A percentile compares a stretch with the other conserved stretches of the same genome.
Conservation (phyloP, 2,888 invertebrate species). For the Rhagium mordax region DNA sequence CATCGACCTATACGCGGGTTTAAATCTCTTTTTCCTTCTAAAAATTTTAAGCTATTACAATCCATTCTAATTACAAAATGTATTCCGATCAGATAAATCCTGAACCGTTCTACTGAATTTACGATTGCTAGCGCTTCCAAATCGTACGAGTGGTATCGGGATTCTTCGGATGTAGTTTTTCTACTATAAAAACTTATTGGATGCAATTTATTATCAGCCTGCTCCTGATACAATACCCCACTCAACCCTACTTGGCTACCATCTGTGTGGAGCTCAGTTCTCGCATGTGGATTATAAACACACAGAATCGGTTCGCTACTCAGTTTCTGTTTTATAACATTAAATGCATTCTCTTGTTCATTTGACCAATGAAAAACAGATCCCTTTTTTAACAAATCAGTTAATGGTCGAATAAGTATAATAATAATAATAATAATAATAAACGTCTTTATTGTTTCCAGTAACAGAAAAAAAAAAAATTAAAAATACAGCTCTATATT, state of each 20-base stretch:
- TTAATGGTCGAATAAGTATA: no score
- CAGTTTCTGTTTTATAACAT: not conserved
- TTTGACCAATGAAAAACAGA: not conserved
- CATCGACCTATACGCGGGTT: constrained; percentile 1
- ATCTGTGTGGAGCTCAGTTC: not conserved
- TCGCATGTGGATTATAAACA: no score
- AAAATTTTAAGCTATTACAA: constrained; percentile 3
- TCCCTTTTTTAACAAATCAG: constrained; percentile 25
- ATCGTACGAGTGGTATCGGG: not conserved
- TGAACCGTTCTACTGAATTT: not conserved
- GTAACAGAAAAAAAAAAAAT: no score
- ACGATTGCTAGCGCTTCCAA: not conserved
- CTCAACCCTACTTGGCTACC: not conserved
- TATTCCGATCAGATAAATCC: not conserved
- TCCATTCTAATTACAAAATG: not conserved
- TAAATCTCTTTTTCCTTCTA: not conserved
- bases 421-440: constrained; percentile 35
- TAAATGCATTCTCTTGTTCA: not conserved
- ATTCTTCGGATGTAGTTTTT: not conserved
- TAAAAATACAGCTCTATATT: no score
- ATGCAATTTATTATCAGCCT: not conserved
- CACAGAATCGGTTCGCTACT: not conserved
- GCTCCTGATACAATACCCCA: not conserved
- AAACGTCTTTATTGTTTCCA: constrained; percentile 46
- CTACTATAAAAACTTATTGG: not conserved